phyloP scores from a whole-genome alignment of 2,797 vertebrate species.

The Mormyrops attenuatus region DNA sequence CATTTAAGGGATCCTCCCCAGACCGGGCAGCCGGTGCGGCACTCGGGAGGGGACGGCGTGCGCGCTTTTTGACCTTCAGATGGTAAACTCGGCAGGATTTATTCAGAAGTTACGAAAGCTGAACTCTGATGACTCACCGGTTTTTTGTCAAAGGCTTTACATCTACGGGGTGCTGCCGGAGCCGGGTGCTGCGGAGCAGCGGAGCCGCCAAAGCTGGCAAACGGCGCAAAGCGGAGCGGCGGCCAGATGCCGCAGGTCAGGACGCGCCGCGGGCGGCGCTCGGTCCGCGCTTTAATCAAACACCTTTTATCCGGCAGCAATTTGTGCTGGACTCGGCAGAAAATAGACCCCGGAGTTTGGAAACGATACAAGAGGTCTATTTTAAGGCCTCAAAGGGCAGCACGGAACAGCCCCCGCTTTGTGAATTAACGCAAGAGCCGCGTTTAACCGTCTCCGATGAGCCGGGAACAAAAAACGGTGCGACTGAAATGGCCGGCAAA shows the following conservation, averaged over 20 bases:
- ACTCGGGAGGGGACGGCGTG: neutral
- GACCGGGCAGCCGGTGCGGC: neutral
- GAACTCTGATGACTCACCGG: conserved; percentile 27
- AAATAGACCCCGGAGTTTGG: conserved; percentile 15
- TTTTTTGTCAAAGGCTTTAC: conserved; percentile 29
- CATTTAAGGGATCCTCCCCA: neutral
- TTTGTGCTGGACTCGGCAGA: conserved; percentile 27
- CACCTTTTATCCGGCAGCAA: conserved; percentile 30
- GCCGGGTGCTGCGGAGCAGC: conserved; percentile 22
- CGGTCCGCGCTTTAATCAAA: conserved; percentile 39
- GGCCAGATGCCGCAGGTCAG: conserved; percentile 40
- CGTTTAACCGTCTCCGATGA: neutral
- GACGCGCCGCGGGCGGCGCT: conserved; percentile 27
- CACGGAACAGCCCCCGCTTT: conserved; percentile 24
- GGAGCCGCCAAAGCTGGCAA: conserved; percentile 25
- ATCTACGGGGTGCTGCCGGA: conserved; percentile 33
- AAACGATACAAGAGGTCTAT: conserved; percentile 21
- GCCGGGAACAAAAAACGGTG: neutral
- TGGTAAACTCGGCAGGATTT: conserved; percentile 23
- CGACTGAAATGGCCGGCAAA: neutral
- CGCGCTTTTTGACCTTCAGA: conserved; percentile 25
- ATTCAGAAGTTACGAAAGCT: conserved; percentile 24
- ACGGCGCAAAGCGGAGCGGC: conserved; percentile 31
- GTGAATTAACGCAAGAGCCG: neutral
- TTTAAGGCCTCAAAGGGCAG: conserved; percentile 8